Evolutionary conservation across 2,888 invertebrate genomes (phyloP), one percentile per base, ranked within the genome.

Genomic region (Prosopocoilus inquinatus): DNA sequence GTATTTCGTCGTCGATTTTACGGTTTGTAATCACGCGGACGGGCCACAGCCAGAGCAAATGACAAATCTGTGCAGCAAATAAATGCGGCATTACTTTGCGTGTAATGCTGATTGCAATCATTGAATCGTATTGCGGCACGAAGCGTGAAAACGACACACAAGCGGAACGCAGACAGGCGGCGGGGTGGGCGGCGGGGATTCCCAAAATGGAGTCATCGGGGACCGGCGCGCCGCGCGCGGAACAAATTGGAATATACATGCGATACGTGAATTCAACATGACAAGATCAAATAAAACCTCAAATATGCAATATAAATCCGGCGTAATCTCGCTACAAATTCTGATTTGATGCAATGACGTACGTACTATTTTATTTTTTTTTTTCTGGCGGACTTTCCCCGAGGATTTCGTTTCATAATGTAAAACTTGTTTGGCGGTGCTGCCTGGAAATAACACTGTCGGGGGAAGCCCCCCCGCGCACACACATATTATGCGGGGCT

Each of bases 281-380:
- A 62, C 60, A 47, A 47, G 60, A 53, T 62, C 62, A 59, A 64
- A 64, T 62, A 64, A n/a, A 59, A 55, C 55, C 58, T 53, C 55
- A 55, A 63, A 64, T 61, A 63, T 60, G 62, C 62, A 61, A 65
- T 64, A 64, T 59, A 63, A 62, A 59, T 59, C 61, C 55, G 52
- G 50, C 57, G 61, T 59, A 63, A 59, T 50, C 59, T 43, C 45
- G 33, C 50, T 51, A 62, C 60, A 60, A 54, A 59, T 57, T 60
- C 64, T 60, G 65, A 65, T 65, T 64, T 64, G 61, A 61, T 58
- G 60, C 61, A 65, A 60, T 64, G 65, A 65, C 61, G 57, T 64
- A 62, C 59, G n/a, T n/a, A n/a, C n/a, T n/a, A n/a, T n/a, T n/a
- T n/a, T n/a, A n/a, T n/a, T n/a, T n/a, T 61, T 64, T 60, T 63